Base-by-base conservation (phyloP, 1,140 invertebrate species). In the Drusus annulatus region DNA sequence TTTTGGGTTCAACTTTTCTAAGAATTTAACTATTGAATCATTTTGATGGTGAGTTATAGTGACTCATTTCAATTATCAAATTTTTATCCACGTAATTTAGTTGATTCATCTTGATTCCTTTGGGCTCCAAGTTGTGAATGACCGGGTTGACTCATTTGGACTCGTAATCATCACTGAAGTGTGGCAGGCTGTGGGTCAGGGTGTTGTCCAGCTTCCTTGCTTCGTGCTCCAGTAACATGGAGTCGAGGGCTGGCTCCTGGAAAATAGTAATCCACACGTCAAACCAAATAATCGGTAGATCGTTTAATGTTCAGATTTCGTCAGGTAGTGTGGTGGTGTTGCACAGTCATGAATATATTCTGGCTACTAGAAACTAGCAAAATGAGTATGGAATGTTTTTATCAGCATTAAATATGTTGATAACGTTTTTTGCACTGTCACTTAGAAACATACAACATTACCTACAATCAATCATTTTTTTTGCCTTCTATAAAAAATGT, bases 141-240 rank as follows among this genome's bases (percentile, higher is more conserved):
- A 21, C 0, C 21, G 0, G 7, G 10, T 36, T 36, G 15, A 23
- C 73, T 83, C 71, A 89, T 86, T 89, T 89, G 51, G 87, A 88
- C 73, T 89, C 88, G 68, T 87, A 89, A 82, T 86, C 88, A 56
- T 81, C 88, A 83, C 88, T 90, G 82, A 90, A 87, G 31, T 92
- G 92, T 15, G 92, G 92, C 79, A 93, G 87, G 84, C 92, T 93
- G 84, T 93, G 89, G 0, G 92, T 89, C 15, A 94, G 85, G 0
- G 93, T 93, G 81, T 90, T 93, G 86, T 96, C 95, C 78, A 97
- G 88, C 86, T 95, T 96, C 78, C 95, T 90, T 4, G 96, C 93
- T 87, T 98, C 97, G 82, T 95, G 95, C 84, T 98, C 95, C 75
- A 98, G 87, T 3, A 97, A 90, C 78, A 94, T 90, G 0, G 95